Percentiles rank a stretch among this genome's conserved stretches.
phyloP scores from a whole-genome alignment of 1,140 invertebrate genomes.

The Microvelia longipes region DNA sequence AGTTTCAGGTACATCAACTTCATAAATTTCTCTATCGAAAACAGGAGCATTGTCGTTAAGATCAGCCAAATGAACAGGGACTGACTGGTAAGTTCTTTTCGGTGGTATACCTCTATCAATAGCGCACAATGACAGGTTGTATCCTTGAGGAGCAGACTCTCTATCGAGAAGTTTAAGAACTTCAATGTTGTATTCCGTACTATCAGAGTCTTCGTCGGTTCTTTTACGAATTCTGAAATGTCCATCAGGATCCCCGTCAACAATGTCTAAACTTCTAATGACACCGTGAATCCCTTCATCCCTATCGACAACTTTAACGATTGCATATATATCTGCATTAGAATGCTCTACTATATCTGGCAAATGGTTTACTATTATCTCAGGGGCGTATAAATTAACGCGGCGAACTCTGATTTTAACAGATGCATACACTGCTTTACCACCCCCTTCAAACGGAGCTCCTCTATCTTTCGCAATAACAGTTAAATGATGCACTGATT shows the following conservation, averaged over 20 bases:
- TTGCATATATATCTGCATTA: slow-evolving; percentile 74
- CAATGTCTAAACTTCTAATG: slow-evolving; percentile 67
- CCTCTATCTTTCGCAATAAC: slow-evolving; percentile 74
- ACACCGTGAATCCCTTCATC: slow-evolving; percentile 71
- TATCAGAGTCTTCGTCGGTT: slow-evolving; percentile 26
- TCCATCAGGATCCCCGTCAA: slow-evolving; percentile 72
- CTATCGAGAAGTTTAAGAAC: slow-evolving; percentile 60
- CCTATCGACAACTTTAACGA: slow-evolving; percentile 63
- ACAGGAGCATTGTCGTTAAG: slow-evolving; percentile 72
- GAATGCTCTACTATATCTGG: slow-evolving; percentile 71
- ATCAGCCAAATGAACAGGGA: slow-evolving; percentile 62
- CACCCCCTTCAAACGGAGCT: slow-evolving; percentile 40
- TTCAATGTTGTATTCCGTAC: slow-evolving; percentile 57
- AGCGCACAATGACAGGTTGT: slow-evolving; percentile 73
- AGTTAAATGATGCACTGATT: slow-evolving; percentile 50
- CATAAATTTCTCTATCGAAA: slow-evolving; percentile 76
- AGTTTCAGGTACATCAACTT: slow-evolving; percentile 72
- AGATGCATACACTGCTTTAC: slow-evolving; percentile 48
- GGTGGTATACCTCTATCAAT: slow-evolving; percentile 67
- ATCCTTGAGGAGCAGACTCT: slow-evolving; percentile 55
- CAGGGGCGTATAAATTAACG: slow-evolving; percentile 73
- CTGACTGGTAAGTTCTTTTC: slow-evolving; percentile 51
- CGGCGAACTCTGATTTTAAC: slow-evolving; percentile 62
- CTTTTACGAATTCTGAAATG: slow-evolving; percentile 56
- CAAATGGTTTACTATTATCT: slow-evolving; percentile 61